These are phyloP conservation scores for Orbicella faveolata DNA, from an alignment of 64 coral and sea anemone species.

Conservation along the genomic window DNA sequence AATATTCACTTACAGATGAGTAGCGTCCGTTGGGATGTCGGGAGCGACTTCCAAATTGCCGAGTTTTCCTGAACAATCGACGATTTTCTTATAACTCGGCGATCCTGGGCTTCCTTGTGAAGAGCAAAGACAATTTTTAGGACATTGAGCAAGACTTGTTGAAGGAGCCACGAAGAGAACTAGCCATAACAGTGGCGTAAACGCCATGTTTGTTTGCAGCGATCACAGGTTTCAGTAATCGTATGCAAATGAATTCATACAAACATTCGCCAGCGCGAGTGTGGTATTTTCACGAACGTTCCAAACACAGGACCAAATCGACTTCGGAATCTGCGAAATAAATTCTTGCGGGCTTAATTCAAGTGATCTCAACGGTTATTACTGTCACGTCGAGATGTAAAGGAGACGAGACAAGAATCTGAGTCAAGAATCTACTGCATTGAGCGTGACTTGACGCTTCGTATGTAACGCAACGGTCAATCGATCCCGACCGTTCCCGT, in stretches of 20 bases:
- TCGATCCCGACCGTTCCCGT: too few species aligned
- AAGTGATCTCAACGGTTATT: not conserved
- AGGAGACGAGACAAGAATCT: not conserved
- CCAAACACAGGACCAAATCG: not conserved
- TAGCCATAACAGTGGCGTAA: not conserved
- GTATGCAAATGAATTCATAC: constrained; percentile 29
- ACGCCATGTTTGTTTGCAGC: constrained; percentile 44
- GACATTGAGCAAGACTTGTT: constrained; percentile 31
- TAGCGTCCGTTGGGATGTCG: constrained; percentile 4
- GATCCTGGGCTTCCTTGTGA: not conserved
- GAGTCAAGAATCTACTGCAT: not conserved
- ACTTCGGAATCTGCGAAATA: not conserved
- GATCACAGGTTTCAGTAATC: not conserved
- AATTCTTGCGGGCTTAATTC: not conserved
- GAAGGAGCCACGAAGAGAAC: constrained; percentile 14
- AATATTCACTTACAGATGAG: constrained; percentile 14
- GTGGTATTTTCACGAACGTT: not conserved
- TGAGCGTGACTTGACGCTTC: not conserved
- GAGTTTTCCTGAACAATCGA: constrained; percentile 21
- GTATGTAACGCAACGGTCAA: not conserved
- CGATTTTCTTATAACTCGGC: constrained; percentile 6
- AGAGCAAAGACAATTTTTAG: constrained; percentile 14
- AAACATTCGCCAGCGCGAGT: not conserved
- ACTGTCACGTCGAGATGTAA: not conserved
- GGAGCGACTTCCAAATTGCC: constrained; percentile 4